Percentiles rank a stretch among this genome's conserved stretches.
These are phyloP conservation scores for Sinella curviseta DNA, from an alignment of 1,140 invertebrate species.

Conservation along the genomic window DNA sequence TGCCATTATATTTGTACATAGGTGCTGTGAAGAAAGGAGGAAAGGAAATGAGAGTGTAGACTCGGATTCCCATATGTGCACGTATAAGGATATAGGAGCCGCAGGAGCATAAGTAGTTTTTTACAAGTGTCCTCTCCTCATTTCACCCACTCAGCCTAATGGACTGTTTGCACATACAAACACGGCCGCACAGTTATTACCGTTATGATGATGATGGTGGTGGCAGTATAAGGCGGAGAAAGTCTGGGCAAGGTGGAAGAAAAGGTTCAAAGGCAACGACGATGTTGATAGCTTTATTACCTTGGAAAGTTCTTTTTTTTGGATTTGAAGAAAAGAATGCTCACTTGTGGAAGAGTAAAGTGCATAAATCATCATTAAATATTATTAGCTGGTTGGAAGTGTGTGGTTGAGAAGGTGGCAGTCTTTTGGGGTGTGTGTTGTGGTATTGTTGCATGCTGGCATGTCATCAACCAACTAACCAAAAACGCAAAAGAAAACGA, in stretches of 20 bases:
- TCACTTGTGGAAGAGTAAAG: background rate
- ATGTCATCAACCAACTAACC: too few relatives aligned
- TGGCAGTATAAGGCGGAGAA: background rate
- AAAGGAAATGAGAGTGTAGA: background rate
- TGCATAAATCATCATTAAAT: constrained; percentile 19
- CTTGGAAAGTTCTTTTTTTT: background rate
- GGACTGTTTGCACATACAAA: constrained; percentile 6
- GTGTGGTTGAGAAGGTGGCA: too few relatives aligned
- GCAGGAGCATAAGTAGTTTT: too few relatives aligned
- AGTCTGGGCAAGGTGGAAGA: background rate
- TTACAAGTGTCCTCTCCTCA: too few relatives aligned
- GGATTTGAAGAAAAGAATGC: background rate
- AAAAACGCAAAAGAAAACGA: too few relatives aligned
- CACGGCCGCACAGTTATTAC: background rate
- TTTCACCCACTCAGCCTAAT: background rate
- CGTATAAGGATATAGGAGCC: too few relatives aligned
- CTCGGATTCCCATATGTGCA: too few relatives aligned
- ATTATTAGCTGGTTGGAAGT: constrained; percentile 14
- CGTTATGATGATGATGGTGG: too few relatives aligned
- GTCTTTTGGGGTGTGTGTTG: too few relatives aligned
- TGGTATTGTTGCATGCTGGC: too few relatives aligned
- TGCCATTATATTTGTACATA: background rate
- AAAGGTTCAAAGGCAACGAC: background rate
- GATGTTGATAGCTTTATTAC: constrained; percentile 6
- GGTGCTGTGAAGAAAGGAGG: background rate